Evolutionary conservation across 37 sponge, comb jelly and placozoan genomes (phyloP).

Genomic region (Lycopodina hypogea): DNA sequence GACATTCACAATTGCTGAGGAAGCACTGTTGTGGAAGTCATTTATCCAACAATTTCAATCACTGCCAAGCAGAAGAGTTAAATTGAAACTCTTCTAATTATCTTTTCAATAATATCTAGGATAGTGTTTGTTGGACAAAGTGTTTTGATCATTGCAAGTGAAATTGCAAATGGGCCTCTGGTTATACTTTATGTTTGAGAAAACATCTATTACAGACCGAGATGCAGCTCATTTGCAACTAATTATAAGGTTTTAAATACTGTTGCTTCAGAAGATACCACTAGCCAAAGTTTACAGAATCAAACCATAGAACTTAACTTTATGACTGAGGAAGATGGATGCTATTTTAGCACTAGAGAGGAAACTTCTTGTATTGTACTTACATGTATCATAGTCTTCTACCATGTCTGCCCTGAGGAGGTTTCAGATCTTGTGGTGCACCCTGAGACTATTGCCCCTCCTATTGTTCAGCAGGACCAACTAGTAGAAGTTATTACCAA

Average conservation of each 20-base stretch:
- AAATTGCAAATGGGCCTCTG: too few relatives aligned
- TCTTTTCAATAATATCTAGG: too few relatives aligned
- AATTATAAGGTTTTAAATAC: constrained; percentile 5
- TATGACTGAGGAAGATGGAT: constrained; percentile 1
- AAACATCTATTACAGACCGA: constrained; percentile 12
- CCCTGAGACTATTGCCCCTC: constrained; percentile 13
- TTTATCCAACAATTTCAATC: too few relatives aligned
- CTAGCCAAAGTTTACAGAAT: background rate
- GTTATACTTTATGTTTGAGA: background rate
- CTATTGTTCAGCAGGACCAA: background rate
- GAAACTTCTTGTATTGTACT: constrained; percentile 5
- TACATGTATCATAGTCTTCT: constrained; percentile 25
- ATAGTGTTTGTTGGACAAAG: too few relatives aligned
- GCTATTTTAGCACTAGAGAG: constrained; percentile 29
- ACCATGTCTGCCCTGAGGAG: constrained; percentile 16
- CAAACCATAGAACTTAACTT: background rate
- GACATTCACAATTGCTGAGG: too few relatives aligned
- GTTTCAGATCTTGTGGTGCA: background rate
- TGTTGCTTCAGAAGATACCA: background rate
- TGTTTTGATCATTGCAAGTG: too few relatives aligned
- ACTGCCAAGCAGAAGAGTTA: too few relatives aligned
- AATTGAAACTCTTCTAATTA: too few relatives aligned
- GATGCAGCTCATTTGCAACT: background rate
- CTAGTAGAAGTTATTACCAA: background rate
- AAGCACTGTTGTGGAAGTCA: too few relatives aligned